Conservation (phyloP, 1,140 invertebrate genomes). For the Brachionus paranguensis region DNA sequence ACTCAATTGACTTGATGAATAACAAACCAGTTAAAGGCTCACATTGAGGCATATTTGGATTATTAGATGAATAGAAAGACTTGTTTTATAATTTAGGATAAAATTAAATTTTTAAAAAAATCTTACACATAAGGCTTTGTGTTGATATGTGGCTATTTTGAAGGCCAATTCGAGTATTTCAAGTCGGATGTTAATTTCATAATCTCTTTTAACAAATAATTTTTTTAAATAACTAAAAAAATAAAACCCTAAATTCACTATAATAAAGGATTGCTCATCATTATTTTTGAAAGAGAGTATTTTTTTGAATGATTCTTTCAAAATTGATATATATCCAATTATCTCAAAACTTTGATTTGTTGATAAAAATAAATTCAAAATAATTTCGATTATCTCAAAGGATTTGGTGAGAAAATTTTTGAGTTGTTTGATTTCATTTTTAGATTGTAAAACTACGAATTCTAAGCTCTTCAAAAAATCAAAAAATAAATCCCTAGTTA, state of each 20-base stretch:
- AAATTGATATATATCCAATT: not conserved
- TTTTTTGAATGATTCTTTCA: not conserved
- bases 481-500: not conserved
- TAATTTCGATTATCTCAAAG: not conserved
- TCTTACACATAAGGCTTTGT: not conserved
- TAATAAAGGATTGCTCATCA: not conserved
- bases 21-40: not conserved
- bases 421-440: not conserved
- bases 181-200: not conserved
- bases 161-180: not conserved
- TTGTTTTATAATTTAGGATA: not conserved
- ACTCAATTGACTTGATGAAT: not conserved
- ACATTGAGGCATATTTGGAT: not conserved
- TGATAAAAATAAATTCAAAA: not conserved
- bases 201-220: not conserved
- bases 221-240: not conserved
- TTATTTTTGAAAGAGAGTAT: not conserved
- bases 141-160: not conserved
- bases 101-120: not conserved
- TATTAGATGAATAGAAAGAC: not conserved
- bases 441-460: not conserved
- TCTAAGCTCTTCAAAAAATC: not conserved
- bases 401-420: not conserved
- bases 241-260: not conserved
- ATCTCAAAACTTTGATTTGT: not conserved